phyloP scores from a whole-genome alignment of 2,888 invertebrate species.

The Drosophila pseudotakahashii region DNA sequence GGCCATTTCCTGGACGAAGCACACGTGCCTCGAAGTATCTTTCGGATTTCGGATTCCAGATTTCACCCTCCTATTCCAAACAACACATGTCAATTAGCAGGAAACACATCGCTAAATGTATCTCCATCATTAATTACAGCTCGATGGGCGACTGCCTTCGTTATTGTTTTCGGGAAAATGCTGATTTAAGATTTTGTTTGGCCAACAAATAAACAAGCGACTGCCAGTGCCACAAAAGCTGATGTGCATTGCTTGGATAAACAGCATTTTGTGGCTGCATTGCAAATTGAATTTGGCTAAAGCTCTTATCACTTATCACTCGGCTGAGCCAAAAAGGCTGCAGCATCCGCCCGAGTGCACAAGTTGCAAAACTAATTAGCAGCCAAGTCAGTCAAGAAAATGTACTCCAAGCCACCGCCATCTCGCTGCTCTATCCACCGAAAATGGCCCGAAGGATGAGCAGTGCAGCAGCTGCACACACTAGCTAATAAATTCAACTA shows the following conservation, averaged over 20 bases:
- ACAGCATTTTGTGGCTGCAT: conserved; percentile 47
- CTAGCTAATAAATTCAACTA: conserved; percentile 77
- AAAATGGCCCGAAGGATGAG: conserved; percentile 5
- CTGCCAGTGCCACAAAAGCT: conserved; percentile 10
- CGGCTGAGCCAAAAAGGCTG: conserved; percentile 33
- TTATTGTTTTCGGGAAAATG: not conserved
- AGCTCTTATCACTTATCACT: conserved; percentile 54
- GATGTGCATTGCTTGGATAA: conserved; percentile 41
- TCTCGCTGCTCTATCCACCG: no score
- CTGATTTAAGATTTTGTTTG: conserved; percentile 20
- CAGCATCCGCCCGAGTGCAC: conserved; percentile 38
- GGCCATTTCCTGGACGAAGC: conserved; percentile 51
- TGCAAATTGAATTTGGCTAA: conserved; percentile 51
- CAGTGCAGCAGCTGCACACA: conserved; percentile 44
- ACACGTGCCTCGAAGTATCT: conserved; percentile 33
- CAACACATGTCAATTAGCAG: conserved; percentile 65
- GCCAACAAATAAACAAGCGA: conserved; percentile 16
- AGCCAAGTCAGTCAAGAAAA: conserved; percentile 53
- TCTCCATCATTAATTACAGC: conserved; percentile 69
- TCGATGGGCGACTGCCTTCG: no score
- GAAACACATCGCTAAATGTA: conserved; percentile 42
- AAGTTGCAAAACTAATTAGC: conserved; percentile 65
- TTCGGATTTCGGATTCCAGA: conserved; percentile 13
- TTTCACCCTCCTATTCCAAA: conserved; percentile 24
- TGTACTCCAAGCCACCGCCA: conserved; percentile 18